Conservation (phyloP, 1,140 invertebrate genomes). For the Ostrea denselamellosa region DNA sequence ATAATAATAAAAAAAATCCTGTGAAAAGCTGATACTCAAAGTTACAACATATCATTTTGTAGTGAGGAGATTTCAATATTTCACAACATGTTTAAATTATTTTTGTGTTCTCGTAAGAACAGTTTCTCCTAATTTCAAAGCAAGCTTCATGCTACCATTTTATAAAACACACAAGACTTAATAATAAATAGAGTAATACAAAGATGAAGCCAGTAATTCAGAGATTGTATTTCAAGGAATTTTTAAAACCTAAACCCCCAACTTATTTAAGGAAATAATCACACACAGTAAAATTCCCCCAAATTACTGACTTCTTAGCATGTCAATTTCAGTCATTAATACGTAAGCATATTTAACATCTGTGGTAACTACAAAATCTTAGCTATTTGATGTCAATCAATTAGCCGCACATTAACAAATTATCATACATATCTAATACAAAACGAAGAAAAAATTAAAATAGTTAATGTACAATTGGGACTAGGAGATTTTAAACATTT, state of each 20-base stretch:
- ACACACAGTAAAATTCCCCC: constrained; percentile 1
- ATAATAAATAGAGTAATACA: constrained; percentile 39
- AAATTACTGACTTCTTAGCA: constrained; percentile 37
- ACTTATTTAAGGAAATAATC: background rate
- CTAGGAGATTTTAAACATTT: constrained; percentile 19
- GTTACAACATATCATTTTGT: constrained; percentile 22
- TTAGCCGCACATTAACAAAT: constrained; percentile 16
- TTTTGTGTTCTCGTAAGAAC: constrained; percentile 17
- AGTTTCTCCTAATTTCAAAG: constrained; percentile 1
- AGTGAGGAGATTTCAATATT: constrained; percentile 21
- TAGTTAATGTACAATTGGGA: constrained; percentile 2
- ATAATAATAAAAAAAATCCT: background rate
- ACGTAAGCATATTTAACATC: constrained; percentile 40
- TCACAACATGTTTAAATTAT: constrained; percentile 20
- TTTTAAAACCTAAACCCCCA: constrained; percentile 6
- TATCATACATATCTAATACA: constrained; percentile 40
- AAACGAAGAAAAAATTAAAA: constrained; percentile 34
- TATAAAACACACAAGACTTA: constrained; percentile 41
- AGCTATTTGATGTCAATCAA: constrained; percentile 27
- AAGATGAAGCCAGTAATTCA: constrained; percentile 51
- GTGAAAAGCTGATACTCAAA: constrained; percentile 7
- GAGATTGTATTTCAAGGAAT: constrained; percentile 12
- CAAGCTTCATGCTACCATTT: constrained; percentile 34
- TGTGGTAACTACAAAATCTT: constrained; percentile 32
- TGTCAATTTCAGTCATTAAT: constrained; percentile 34